Base-by-base conservation (phyloP, 1,140 invertebrate species). In the Apis cerana region DNA sequence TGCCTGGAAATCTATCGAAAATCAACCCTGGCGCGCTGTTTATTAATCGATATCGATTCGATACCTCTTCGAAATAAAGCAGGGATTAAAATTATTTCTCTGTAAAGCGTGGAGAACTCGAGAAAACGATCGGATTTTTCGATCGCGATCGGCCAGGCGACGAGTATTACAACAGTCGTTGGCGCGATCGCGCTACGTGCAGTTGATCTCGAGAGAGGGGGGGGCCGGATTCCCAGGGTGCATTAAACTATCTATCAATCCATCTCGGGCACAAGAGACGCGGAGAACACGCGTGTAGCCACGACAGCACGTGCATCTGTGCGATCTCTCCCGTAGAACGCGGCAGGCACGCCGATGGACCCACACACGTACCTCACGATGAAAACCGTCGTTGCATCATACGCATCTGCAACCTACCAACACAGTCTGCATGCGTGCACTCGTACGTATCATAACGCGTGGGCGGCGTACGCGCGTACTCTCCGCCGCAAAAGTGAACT, bases 191-290 rank as follows among this genome's bases (percentile, higher is more conserved):
- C 19, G 27, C 71, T 78, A 61, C 69, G 52, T 65, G 83, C 43
- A 76, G 67, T 80, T 52, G 75, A 82, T 87, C 72, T 86, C 70
- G 65, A 59, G 23, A n/a, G 68, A 54, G 33, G 68, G 58, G 2
- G 52, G 52, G 80, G 68, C 76, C 69, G 71, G 65, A 83, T 83
- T 88, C 87, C 83, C 81, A 86, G 82, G 84, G 88, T 89, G 87
- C 86, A 89, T 89, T 89, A 88, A 88, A 85, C 86, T 88, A 88
- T 88, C 87, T 88, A 88, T 88, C 87, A 88, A 88, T 88, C 83
- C 88, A 88, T 88, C 86, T 85, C 82, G 75, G 33, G 67, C 72
- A 86, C 80, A 76, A 61, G 80, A 71, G 80, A 70, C 79, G 48
- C 23, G 76, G 83, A 78, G 75, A 58, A 78, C 83, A 74, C 75